phyloP scores from a whole-genome alignment of 1,140 invertebrate species.

The Cydia pomonella region DNA sequence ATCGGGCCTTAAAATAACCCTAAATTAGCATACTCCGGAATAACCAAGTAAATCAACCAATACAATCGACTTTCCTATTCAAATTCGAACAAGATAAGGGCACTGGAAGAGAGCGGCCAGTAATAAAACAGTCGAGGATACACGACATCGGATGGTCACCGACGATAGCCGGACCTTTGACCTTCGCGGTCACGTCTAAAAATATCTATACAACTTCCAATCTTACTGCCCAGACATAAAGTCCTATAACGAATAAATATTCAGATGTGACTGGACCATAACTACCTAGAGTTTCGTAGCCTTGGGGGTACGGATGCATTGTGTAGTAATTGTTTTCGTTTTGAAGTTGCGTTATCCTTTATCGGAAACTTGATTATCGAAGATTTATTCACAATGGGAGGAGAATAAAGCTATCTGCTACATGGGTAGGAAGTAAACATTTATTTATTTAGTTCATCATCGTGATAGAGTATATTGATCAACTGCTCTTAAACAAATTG shows the following conservation, averaged over 20 bases:
- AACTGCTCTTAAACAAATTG: too few species aligned
- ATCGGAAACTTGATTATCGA: background rate
- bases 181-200: background rate
- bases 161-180: constrained; percentile 16
- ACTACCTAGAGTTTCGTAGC: background rate
- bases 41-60: background rate
- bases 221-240: background rate
- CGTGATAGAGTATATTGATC: too few species aligned
- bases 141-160: constrained; percentile 27
- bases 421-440: too few species aligned
- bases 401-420: background rate
- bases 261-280: background rate
- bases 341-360: background rate
- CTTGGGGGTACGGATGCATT: constrained; percentile 7
- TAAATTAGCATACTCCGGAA: background rate
- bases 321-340: background rate
- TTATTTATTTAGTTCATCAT: too few species aligned
- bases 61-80: constrained; percentile 10
- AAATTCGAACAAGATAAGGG: background rate
- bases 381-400: background rate
- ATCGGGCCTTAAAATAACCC: background rate
- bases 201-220: background rate
- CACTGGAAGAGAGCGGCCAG: constrained; percentile 6
- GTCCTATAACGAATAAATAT: background rate
- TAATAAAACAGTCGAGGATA: constrained; percentile 10